These are phyloP conservation scores for Lasioglossum lativentre DNA, from an alignment of 2,888 invertebrate genomes.

Conservation along the genomic window DNA sequence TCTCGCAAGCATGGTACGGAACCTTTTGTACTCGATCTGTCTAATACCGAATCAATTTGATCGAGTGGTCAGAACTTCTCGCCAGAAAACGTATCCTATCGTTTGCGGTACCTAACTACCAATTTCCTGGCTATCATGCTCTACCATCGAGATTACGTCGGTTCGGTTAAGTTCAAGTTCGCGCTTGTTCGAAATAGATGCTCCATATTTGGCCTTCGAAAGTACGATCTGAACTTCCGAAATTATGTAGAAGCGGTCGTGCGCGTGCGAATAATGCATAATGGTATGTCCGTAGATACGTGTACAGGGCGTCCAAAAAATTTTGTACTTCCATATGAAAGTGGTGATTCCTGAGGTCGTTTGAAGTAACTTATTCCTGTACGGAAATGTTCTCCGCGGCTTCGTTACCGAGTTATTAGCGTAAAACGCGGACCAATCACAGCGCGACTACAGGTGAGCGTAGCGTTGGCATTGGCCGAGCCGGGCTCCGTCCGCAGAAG, in stretches of 20 bases:
- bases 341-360: too few relatives aligned
- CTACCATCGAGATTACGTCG: constrained; percentile 52
- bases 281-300: too few relatives aligned
- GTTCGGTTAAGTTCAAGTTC: constrained; percentile 69
- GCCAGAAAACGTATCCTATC: constrained; percentile 38
- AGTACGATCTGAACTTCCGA: constrained; percentile 39
- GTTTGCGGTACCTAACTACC: constrained; percentile 56
- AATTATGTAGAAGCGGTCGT: constrained; percentile 17
- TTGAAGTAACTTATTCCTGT: too few relatives aligned
- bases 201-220: constrained; percentile 49
- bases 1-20: neutral
- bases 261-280: neutral
- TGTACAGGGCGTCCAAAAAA: too few relatives aligned
- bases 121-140: constrained; percentile 60
- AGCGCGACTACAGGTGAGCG: too few relatives aligned
- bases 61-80: constrained; percentile 47
- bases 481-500: too few relatives aligned
- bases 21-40: neutral
- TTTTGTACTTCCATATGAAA: too few relatives aligned
- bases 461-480: too few relatives aligned
- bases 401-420: too few relatives aligned
- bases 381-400: too few relatives aligned
- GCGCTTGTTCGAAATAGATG: constrained; percentile 62
- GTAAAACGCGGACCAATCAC: too few relatives aligned
- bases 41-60: neutral